Conservation (phyloP, 2,797 vertebrate genomes). For the Arnoldichthys spilopterus region DNA sequence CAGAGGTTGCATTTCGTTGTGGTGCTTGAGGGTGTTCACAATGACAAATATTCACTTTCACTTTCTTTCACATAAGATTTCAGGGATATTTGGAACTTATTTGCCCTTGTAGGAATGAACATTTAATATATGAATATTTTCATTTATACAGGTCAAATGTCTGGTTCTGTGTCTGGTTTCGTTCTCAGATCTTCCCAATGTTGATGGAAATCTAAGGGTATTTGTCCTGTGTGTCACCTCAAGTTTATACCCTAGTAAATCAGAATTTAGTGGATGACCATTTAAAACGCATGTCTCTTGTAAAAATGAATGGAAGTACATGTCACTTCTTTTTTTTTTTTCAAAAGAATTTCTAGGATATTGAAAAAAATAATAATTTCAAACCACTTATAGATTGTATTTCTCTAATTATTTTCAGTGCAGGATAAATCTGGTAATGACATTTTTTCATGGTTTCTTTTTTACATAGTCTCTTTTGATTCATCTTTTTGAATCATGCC, state of each 20-base stretch:
- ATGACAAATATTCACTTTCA: too few species aligned
- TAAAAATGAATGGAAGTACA: too few species aligned
- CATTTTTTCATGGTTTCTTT: neutral
- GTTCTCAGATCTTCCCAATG: neutral
- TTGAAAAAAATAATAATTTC: too few species aligned
- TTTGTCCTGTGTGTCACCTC: neutral
- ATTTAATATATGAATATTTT: neutral
- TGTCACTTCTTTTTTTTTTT: neutral
- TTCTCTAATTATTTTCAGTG: neutral
- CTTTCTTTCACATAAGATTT: too few species aligned
- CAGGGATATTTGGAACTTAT: neutral
- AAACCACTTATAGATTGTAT: neutral
- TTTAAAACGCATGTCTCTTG: too few species aligned
- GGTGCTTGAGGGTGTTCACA: too few species aligned
- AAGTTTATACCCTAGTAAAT: too few species aligned
- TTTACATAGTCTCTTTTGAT: neutral
- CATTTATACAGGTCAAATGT: neutral
- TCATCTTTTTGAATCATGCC: conserved; percentile 1
- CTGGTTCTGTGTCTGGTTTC: neutral
- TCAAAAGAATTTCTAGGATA: too few species aligned
- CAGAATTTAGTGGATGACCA: too few species aligned
- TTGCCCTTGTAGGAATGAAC: neutral
- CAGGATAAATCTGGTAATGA: neutral
- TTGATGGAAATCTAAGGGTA: neutral
- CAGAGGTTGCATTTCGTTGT: too few species aligned